Evolutionary conservation across 1,140 invertebrate genomes (phyloP).

Genomic region (Papilio aristodemus): DNA sequence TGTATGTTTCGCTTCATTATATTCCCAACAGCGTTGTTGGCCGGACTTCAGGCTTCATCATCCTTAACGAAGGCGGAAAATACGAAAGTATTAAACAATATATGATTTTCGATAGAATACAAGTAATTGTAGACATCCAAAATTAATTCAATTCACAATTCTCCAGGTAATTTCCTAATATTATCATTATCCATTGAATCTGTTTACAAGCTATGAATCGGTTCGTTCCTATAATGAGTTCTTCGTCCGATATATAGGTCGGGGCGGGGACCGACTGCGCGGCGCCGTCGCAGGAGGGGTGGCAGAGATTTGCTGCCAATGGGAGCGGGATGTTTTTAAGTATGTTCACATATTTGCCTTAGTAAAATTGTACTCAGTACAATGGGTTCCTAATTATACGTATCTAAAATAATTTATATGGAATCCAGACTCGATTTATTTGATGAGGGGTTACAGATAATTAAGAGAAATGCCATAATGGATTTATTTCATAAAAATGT

Average conservation of each 20-base stretch:
- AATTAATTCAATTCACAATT: background rate
- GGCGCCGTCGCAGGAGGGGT: slow-evolving; percentile 32
- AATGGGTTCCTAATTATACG: background rate
- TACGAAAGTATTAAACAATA: no score
- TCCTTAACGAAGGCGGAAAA: no score
- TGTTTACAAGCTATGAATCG: background rate
- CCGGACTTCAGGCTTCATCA: no score
- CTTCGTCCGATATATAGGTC: slow-evolving; percentile 31
- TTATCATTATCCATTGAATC: background rate
- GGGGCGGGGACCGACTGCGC: slow-evolving; percentile 30
- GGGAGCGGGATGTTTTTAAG: background rate
- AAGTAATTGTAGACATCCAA: no score
- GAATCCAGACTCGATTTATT: background rate
- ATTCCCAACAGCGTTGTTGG: no score
- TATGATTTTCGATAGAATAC: no score
- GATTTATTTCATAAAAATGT: no score
- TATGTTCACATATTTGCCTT: background rate
- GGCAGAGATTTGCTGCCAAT: slow-evolving; percentile 3
- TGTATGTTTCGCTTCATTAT: no score
- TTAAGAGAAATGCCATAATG: no score
- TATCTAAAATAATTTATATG: background rate
- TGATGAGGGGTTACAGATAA: no score
- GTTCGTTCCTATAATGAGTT: background rate
- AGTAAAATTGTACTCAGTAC: background rate
- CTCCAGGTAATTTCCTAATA: background rate